A percentile compares a stretch with the other conserved stretches of the same genome.
These are phyloP conservation scores for Coptotermes formosanus DNA, from an alignment of 1,140 invertebrate species.

Conservation along the genomic window DNA sequence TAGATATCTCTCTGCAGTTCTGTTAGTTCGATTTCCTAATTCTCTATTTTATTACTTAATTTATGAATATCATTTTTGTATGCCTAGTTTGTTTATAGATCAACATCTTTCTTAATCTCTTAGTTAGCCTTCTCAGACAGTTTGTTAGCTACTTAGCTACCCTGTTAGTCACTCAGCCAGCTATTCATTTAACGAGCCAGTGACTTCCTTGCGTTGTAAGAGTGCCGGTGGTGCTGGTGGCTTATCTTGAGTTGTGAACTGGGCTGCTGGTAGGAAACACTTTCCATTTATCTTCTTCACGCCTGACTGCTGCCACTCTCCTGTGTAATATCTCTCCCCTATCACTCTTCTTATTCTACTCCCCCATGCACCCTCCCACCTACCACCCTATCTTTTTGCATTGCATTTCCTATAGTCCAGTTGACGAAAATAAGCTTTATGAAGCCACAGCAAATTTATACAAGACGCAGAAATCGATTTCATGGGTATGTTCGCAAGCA, in stretches of 20 bases:
- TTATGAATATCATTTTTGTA: no score
- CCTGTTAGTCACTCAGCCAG: no score
- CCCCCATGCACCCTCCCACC: neutral
- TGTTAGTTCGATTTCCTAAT: no score
- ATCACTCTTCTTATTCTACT: constrained; percentile 2
- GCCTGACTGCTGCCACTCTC: constrained; percentile 26
- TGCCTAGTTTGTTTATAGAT: no score
- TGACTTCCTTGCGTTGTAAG: neutral
- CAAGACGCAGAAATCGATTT: no score
- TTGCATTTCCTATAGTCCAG: constrained; percentile 7
- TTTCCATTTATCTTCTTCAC: constrained; percentile 27
- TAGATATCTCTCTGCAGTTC: no score
- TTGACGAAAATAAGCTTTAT: neutral
- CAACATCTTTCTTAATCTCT: no score
- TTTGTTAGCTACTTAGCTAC: no score
- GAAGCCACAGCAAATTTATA: neutral
- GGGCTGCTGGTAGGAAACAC: neutral
- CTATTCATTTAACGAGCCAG: no score
- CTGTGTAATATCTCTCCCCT: constrained; percentile 24
- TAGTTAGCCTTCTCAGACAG: no score
- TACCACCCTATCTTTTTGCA: neutral
- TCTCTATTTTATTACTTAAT: no score
- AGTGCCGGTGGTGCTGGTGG: neutral
- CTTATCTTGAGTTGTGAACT: constrained; percentile 25
- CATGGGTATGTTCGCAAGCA: no score